A percentile compares a stretch with the other conserved stretches of the same genome.
phyloP scores from a whole-genome alignment of 2,888 invertebrate genomes.

The Monopis laevigella region DNA sequence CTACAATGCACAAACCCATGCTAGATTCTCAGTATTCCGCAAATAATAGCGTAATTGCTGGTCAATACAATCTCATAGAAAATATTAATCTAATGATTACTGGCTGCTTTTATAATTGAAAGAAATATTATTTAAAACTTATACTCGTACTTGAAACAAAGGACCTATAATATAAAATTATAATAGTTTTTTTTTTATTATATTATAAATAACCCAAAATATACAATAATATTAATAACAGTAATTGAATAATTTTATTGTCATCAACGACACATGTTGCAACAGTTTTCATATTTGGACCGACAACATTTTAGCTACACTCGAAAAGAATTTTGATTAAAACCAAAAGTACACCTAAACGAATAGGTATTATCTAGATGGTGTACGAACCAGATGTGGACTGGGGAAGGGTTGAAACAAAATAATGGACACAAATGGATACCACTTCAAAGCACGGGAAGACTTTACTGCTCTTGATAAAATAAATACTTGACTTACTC shows the following conservation, averaged over 20 bases:
- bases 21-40: no score
- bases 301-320: slow-evolving; percentile 1
- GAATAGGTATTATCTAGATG: slow-evolving; percentile 34
- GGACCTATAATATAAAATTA: no score
- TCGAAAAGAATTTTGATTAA: slow-evolving; percentile 20
- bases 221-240: no score
- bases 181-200: no score
- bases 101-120: no score
- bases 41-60: no score
- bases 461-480: slow-evolving; percentile 38
- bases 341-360: slow-evolving; percentile 23
- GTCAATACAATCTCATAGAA: no score
- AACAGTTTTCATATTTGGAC: slow-evolving; percentile 1
- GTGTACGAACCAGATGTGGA: slow-evolving; percentile 29
- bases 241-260: slow-evolving; percentile 1
- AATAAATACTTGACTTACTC: slow-evolving; percentile 39
- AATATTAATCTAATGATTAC: no score
- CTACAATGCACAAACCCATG: no score
- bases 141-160: no score
- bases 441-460: slow-evolving; percentile 49
- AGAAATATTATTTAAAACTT: no score
- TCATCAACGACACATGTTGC: slow-evolving; percentile 3
- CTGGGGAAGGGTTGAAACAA: slow-evolving; percentile 47
- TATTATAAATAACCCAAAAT: no score
- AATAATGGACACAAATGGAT: slow-evolving; percentile 48